Conservation (phyloP, 2,888 invertebrate genomes). For the Platycheirus albimanus region DNA sequence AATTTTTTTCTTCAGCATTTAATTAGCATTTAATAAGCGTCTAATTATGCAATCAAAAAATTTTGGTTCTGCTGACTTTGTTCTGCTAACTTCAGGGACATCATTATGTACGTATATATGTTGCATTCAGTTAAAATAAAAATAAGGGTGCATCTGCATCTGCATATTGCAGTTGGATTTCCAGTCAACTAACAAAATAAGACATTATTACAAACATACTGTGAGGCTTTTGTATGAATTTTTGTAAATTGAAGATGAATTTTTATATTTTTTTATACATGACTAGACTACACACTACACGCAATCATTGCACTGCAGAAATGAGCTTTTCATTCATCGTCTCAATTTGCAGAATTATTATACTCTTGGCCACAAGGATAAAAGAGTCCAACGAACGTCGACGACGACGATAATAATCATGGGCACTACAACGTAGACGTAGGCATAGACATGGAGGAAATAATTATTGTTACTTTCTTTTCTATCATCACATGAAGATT, state of each 20-base stretch:
- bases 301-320: slow-evolving; percentile 32
- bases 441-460: slow-evolving; percentile 21
- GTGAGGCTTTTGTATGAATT: no score
- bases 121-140: background rate
- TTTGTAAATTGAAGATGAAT: no score
- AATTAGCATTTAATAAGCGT: no score
- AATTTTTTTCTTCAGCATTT: no score
- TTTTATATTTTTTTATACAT: background rate
- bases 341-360: slow-evolving; percentile 43
- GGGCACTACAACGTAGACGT: background rate
- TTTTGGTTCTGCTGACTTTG: no score
- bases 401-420: slow-evolving; percentile 4
- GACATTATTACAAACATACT: background rate
- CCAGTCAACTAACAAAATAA: background rate
- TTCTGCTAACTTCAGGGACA: no score
- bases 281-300: slow-evolving; percentile 20
- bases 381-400: background rate
- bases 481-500: slow-evolving; percentile 41
- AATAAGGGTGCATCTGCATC: background rate
- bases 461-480: slow-evolving; percentile 50
- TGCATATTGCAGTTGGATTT: background rate
- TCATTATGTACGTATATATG: no score
- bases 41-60: no score
- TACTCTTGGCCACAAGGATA: slow-evolving; percentile 21
- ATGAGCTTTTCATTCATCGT: slow-evolving; percentile 45